Conservation (phyloP, 2,797 vertebrate genomes). For the Lates japonicus region DNA sequence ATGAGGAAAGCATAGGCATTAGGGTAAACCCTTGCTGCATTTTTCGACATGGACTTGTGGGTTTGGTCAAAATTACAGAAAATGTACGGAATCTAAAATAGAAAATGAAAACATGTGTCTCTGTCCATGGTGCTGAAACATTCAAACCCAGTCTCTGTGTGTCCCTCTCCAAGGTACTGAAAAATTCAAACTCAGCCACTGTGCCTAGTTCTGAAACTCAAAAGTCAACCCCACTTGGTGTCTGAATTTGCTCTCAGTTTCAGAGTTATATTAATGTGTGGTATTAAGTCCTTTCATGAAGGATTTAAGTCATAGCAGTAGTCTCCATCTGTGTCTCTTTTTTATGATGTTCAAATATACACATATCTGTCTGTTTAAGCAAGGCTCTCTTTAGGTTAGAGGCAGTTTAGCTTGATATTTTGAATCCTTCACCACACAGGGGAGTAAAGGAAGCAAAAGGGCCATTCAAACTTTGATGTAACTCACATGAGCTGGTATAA, state of each 20-base stretch:
- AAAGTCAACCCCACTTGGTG: background rate
- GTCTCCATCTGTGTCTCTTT: background rate
- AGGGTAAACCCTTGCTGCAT: background rate
- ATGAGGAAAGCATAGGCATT: background rate
- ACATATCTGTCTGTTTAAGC: background rate
- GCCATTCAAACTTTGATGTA: background rate
- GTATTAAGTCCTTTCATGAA: background rate
- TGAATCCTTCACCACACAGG: constrained; percentile 17
- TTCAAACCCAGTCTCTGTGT: background rate
- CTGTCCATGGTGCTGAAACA: constrained; percentile 13
- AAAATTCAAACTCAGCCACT: background rate
- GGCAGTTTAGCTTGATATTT: background rate
- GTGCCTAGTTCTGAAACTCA: background rate
- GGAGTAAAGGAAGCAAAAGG: background rate
- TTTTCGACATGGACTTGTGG: background rate
- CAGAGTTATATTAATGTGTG: background rate
- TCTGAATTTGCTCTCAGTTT: background rate
- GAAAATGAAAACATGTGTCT: background rate
- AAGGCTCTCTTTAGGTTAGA: background rate
- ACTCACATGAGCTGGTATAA: background rate
- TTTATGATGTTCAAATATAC: background rate
- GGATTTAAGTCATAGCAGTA: background rate
- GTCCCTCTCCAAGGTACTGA: background rate
- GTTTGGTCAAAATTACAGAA: background rate
- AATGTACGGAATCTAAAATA: background rate